A percentile compares a stretch with the other conserved stretches of the same genome.
These are phyloP conservation scores for Probosciger aterrimus DNA, from an alignment of 2,113 vertebrate genomes.

Conservation along the genomic window DNA sequence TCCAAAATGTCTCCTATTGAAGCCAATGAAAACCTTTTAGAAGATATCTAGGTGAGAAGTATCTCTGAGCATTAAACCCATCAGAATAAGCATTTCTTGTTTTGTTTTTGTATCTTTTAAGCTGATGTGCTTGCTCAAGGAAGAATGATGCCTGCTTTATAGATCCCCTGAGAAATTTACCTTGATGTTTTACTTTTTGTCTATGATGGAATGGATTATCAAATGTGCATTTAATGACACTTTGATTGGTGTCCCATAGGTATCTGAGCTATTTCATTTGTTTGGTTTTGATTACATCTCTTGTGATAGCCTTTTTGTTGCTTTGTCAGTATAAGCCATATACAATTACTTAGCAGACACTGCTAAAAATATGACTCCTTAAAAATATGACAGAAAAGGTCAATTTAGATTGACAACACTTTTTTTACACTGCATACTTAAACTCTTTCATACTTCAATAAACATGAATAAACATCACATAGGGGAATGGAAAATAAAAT, in stretches of 20 bases:
- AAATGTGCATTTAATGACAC: conserved; percentile 38
- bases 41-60: background rate
- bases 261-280: background rate
- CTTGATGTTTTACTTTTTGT: conserved; percentile 35
- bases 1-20: background rate
- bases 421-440: background rate
- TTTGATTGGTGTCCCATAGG: background rate
- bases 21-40: background rate
- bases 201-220: background rate
- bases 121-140: background rate
- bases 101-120: background rate
- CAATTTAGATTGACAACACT: background rate
- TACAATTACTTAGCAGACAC: background rate
- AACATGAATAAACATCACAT: background rate
- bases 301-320: conserved; percentile 8
- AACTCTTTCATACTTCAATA: background rate
- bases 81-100: background rate
- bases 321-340: conserved; percentile 39
- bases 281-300: conserved; percentile 34
- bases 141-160: background rate
- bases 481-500: background rate
- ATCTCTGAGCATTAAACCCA: background rate
- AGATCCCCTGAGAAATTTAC: conserved; percentile 19
- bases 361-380: background rate
- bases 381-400: background rate